Evolutionary conservation across 2,797 vertebrate species (phyloP).

Genomic region (Poeciliopsis infans): DNA sequence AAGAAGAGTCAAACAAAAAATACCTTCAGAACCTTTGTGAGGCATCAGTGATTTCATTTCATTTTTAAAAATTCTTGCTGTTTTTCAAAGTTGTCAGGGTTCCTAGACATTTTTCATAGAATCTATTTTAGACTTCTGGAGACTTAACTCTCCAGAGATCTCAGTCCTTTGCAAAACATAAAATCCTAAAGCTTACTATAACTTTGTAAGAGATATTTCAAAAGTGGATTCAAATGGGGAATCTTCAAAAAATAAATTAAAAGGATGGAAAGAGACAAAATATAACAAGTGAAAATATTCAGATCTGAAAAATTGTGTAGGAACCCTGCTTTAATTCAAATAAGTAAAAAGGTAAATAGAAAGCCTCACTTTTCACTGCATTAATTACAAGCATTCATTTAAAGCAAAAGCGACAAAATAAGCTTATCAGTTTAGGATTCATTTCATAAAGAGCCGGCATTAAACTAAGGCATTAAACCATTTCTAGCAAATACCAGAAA

Average conservation of each 20-base stretch:
- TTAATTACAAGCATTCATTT: not conserved
- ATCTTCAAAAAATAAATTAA: too few relatives aligned
- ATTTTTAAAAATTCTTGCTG: conserved; percentile 13
- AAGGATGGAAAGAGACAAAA: not conserved
- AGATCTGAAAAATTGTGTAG: not conserved
- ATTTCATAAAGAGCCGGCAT: conserved; percentile 48
- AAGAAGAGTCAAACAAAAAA: conserved; percentile 54
- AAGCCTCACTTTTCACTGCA: not conserved
- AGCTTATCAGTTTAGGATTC: conserved; percentile 22
- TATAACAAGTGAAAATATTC: not conserved
- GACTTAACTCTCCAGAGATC: not conserved
- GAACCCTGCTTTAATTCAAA: not conserved
- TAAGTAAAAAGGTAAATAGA: not conserved
- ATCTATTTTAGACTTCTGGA: not conserved
- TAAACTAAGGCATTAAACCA: conserved; percentile 39
- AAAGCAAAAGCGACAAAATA: not conserved
- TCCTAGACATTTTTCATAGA: not conserved
- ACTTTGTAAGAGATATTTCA: not conserved
- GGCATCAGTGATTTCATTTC: conserved; percentile 14
- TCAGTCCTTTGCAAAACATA: not conserved
- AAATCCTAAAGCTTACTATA: not conserved
- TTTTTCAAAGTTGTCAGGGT: not conserved
- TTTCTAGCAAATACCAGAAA: conserved; percentile 47
- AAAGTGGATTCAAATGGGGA: not conserved
- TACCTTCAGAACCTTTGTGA: conserved; percentile 20